These are phyloP conservation scores for Dasysyrphus albostriatus DNA, from an alignment of 2,888 invertebrate species.

Conservation along the genomic window DNA sequence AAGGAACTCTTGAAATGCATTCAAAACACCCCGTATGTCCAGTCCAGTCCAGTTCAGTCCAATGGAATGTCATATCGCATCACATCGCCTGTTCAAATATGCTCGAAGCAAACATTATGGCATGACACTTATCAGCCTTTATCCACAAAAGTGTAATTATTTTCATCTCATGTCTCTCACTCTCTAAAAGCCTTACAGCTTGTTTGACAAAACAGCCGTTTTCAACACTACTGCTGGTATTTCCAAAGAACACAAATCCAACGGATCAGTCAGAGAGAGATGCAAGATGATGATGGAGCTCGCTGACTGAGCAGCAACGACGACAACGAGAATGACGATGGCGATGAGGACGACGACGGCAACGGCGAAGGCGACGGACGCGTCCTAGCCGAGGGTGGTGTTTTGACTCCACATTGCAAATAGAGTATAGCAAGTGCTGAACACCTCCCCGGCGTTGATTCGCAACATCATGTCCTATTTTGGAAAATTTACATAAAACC, in stretches of 20 bases:
- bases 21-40: not conserved
- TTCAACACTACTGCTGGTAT: constrained; percentile 22
- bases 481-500: constrained; percentile 72
- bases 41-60: not conserved
- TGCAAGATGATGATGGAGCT: not conserved
- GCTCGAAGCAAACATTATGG: constrained; percentile 28
- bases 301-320: constrained; percentile 1
- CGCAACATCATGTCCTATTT: constrained; percentile 65
- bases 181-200: constrained; percentile 44
- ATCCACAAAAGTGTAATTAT: constrained; percentile 62
- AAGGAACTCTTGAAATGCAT: constrained; percentile 11
- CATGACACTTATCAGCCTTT: constrained; percentile 55
- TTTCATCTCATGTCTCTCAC: constrained; percentile 55
- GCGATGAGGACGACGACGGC: no score
- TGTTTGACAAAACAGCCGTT: constrained; percentile 47
- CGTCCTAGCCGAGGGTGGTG: constrained; percentile 13
- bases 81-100: constrained; percentile 31
- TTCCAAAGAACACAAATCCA: constrained; percentile 35
- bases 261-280: constrained; percentile 16
- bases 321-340: not conserved
- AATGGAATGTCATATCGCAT: constrained; percentile 19
- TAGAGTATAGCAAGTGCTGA: not conserved
- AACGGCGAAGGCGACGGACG: not conserved
- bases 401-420: constrained; percentile 42
- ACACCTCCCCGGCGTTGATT: constrained; percentile 44